Base-by-base conservation (phyloP, 2,888 invertebrate genomes). In the Sicus ferrugineus region DNA sequence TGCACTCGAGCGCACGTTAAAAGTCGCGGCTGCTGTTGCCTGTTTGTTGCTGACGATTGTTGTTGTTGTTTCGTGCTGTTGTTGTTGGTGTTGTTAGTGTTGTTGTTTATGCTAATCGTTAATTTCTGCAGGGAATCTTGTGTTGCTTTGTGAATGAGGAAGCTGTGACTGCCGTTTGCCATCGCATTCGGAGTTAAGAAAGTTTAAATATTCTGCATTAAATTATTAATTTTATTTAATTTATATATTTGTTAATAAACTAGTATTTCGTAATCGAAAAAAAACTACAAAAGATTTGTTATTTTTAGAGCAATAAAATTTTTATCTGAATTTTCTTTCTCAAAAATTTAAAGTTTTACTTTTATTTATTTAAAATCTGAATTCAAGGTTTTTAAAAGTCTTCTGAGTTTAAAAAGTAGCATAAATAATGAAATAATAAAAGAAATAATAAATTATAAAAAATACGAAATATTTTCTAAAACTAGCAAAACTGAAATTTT, bases 11-110 rank as follows among this genome's bases (percentile, higher is more conserved):
- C 11, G 30, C 26, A 42, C 42, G n/a, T 7, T 6, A 52, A 26
- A 56, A n/a, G n/a, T n/a, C n/a, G n/a, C n/a, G n/a, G n/a, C n/a
- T n/a, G n/a, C n/a, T n/a, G n/a, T n/a, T n/a, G n/a, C n/a, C n/a
- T n/a, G n/a, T n/a, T n/a, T n/a, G n/a, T 62, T 23, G 38, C 23
- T 28, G 31, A 64, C 52, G 26, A 31, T 42, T 21, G 23, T 26
- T 61, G 38, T 52, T 23, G 23, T 6, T 26, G 19, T 46, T n/a
- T 21, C 23, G 19, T 50, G 2, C n/a, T 62, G 3, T 38, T 62
- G 42, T 62, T 62, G 38, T 26, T 64, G 64, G 50, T 50, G 21
- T 64, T 48, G 28, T 50, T 28, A 3, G 2, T 23, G 28, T 48
- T 64, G 30, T 48, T 30, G 50, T 48, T 3, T 28, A 50, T 64